Base-by-base conservation (phyloP, 1,140 invertebrate genomes). In the Octopus bimaculoides region DNA sequence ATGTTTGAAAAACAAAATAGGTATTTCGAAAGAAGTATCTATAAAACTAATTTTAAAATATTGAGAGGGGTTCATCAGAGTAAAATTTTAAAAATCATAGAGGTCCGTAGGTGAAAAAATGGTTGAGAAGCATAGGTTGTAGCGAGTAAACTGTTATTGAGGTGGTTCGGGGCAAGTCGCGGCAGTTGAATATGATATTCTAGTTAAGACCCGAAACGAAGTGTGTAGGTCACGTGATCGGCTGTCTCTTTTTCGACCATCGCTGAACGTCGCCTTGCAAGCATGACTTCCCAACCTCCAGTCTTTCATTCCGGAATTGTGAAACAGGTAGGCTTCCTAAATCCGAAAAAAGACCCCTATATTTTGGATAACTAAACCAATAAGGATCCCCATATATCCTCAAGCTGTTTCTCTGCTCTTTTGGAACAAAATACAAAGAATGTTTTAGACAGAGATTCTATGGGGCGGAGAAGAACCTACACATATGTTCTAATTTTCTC, bases 301-400 rank as follows among this genome's bases (percentile, higher is more conserved):
- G 82, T 83, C 82, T 77, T 85, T 80, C 82, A 86, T 41, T 81
- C 82, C 76, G 87, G 87, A 76, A 85, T 87, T 77, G 87, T 88
- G 14, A 88, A 88, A 85, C 85, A 86, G 83, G 87, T 88, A 81
- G 66, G 41, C n/a, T 79, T 66, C 53, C 12, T n/a, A n/a, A 66
- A n/a, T 3, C 12, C 12, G 12, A 66, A n/a, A 14, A n/a, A 14
- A 41, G 1, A 1, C 26, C 26, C 26, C 26, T 3, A 41, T 41
- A 41, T 41, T 41, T 41, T 3, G 26, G 26, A 41, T 41, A 41
- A 41, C 26, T 12, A 3, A n/a, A n/a, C 12, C n/a, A 3, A n/a
- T 12, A n/a, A n/a, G 12, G n/a, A 66, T 14, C 61, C 61, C n/a
- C 12, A 1, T 14, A 66, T n/a, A 1, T 66, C 12, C 61, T 66